Evolutionary conservation across 2,888 invertebrate species (phyloP), one percentile per base, ranked within the genome.

Genomic region (Calliopum simillimum): DNA sequence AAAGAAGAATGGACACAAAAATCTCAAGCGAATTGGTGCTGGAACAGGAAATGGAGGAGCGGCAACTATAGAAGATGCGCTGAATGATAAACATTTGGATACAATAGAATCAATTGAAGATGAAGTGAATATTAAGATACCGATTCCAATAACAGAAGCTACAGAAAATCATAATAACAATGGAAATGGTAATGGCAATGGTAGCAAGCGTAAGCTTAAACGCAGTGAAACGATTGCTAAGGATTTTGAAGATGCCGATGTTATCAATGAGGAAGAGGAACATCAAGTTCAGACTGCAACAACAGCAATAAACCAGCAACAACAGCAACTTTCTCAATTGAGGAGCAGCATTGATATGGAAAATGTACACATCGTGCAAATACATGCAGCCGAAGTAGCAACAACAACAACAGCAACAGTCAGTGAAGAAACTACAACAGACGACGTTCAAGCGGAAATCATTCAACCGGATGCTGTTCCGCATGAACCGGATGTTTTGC

Each of bases 151-250:
- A 65, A 71, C 16, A 68, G 58, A 59, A 63, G 72, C 63, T 46
- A 33, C 46, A 23, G 33, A 16, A 33, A 33, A 4, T n/a, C n/a
- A n/a, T 49, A 19, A 16, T 8, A 49, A 16, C 49, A 19, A 19
- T 16, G 6, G 1, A 6, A 19, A 49, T 14, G n/a, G 49, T 12
- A 19, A 23, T 13, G 33, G 25, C 21, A 71, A 59, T 13, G 73
- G 66, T 0, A 71, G 77, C 0, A 82, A 81, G 68, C 76, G 83
- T 0, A 81, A 80, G 5, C 70, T 84, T 66, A 73, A 80, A 64
- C 82, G 84, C 65, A 82, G 85, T 71, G 84, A 84, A 72, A 84
- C 85, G 0, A 49, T 84, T 46, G 84, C 82, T 46, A 75, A 79
- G 2, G 85, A 84, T 55, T 55, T 79, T 41, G 83, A 81, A 14